Base-by-base conservation (phyloP, 2,113 vertebrate genomes). In the Varanus komodoensis region DNA sequence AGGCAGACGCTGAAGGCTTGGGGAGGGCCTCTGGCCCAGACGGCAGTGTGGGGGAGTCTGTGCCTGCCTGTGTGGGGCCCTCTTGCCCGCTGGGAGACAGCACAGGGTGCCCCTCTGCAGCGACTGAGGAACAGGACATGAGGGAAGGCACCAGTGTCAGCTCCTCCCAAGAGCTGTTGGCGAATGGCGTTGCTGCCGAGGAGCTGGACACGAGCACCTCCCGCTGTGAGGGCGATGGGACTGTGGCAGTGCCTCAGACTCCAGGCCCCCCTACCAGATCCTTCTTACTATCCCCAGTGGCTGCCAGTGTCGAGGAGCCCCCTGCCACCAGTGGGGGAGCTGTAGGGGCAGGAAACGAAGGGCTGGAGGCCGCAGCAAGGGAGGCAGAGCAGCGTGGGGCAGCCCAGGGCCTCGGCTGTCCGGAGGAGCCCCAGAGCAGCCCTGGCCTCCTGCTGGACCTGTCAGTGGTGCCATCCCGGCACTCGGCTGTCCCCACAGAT, bases 251-350 rank as follows among this genome's bases (percentile, higher is more conserved):
- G 81, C 50, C 52, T 68, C 88, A 82, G 0, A 89, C 88, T 23
- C 90, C 61, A 0, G 71, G 8, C 3, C 48, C 52, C 0, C 83
- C 94, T 64, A 82, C 61, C 61, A 95, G 96, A 92, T 90, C 93
- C 88, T 97, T 97, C 91, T 75, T 95, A 79, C 84, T 96, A 92
- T 96, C 93, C 3, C 94, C 95, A 0, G 96, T 94, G 50, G 90
- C 27, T 0, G 19, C 0, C 0, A 92, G 86, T 85, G 50, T 95
- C 0, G 92, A 94, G 74, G 91, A 91, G 8, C 84, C 87, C 0
- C 86, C 1, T 0, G 11, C 74, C 4, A n/a, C 44, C 57, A 78
- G 90, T n/a, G 82, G 38, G 61, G 78, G 0, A 0, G 57, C 25
- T 0, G 52, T n/a, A 44, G 32, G 88, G 0, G 50, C 83, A 80